phyloP scores from a whole-genome alignment of 2,888 invertebrate genomes.

The Machimus rusticus region DNA sequence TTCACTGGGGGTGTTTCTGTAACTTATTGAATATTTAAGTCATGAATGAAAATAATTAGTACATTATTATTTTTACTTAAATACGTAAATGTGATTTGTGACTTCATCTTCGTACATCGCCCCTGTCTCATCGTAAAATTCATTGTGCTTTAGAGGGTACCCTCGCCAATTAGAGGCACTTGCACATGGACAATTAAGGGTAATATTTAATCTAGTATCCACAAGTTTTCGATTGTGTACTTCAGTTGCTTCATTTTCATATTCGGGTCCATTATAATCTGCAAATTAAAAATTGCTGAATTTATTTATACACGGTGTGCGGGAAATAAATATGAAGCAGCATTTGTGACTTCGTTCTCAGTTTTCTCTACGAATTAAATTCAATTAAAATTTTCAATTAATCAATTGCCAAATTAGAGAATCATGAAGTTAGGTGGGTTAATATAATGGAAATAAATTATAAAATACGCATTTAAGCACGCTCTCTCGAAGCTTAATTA shows the following conservation, averaged over 20 bases:
- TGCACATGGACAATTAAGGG: slow-evolving; percentile 49
- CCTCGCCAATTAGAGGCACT: slow-evolving; percentile 51
- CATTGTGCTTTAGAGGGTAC: slow-evolving; percentile 54
- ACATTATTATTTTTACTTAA: slow-evolving; percentile 43
- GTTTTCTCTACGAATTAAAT: too few species aligned
- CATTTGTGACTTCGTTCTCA: too few species aligned
- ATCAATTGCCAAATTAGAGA: too few species aligned
- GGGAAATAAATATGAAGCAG: too few species aligned
- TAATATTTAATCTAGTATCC: neutral
- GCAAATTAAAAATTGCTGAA: neutral
- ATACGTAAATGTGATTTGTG: slow-evolving; percentile 55
- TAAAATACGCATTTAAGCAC: too few species aligned
- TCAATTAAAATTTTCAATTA: too few species aligned
- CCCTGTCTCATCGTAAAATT: slow-evolving; percentile 55
- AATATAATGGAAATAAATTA: too few species aligned
- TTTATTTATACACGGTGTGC: neutral
- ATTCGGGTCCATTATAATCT: neutral
- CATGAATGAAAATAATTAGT: neutral
- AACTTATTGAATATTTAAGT: neutral
- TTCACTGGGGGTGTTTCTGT: neutral
- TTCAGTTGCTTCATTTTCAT: neutral
- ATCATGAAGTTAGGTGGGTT: too few species aligned
- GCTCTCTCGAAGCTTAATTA: too few species aligned
- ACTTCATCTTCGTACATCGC: slow-evolving; percentile 53
- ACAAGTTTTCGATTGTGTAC: slow-evolving; percentile 44